Percentiles rank a stretch among this genome's conserved stretches.
Conservation (phyloP, 2,888 invertebrate genomes). For the Hirtodrosophila cameraria region DNA sequence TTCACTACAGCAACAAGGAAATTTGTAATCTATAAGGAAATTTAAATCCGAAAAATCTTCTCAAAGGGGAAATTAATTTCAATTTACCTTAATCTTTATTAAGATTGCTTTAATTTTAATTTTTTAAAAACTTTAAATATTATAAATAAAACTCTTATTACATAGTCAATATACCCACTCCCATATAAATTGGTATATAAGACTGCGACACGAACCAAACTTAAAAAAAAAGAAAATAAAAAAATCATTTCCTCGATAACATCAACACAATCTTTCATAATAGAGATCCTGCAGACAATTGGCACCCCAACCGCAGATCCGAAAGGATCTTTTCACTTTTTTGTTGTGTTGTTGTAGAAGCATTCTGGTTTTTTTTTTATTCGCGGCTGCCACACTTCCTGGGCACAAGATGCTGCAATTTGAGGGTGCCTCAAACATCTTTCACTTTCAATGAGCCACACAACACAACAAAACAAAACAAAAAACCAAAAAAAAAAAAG, state of each 20-base stretch:
- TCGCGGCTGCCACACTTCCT: constrained; percentile 70
- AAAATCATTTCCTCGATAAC: constrained; percentile 71
- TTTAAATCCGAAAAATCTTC: too few species aligned
- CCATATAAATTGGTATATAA: not conserved
- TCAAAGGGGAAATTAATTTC: too few species aligned
- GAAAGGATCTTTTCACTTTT: constrained; percentile 76
- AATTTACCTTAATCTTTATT: too few species aligned
- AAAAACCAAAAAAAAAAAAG: constrained; percentile 25
- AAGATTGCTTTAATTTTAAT: too few species aligned
- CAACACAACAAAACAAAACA: constrained; percentile 37
- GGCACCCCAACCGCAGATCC: constrained; percentile 62
- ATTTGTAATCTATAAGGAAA: too few species aligned
- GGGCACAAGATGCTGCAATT: constrained; percentile 71
- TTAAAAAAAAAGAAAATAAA: constrained; percentile 18
- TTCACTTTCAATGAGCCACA: constrained; percentile 71
- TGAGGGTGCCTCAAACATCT: constrained; percentile 69
- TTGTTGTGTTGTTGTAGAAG: too few species aligned
- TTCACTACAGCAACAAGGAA: too few species aligned
- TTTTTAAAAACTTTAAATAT: too few species aligned
- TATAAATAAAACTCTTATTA: too few species aligned
- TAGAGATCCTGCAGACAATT: constrained; percentile 58
- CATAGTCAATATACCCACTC: not conserved
- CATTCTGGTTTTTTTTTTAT: constrained; percentile 35
- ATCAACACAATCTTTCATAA: constrained; percentile 49
- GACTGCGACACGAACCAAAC: constrained; percentile 14